Evolutionary conservation across 2,797 vertebrate species (phyloP), one percentile per base, ranked within the genome.

Genomic region (Rhinoraja longicauda): DNA sequence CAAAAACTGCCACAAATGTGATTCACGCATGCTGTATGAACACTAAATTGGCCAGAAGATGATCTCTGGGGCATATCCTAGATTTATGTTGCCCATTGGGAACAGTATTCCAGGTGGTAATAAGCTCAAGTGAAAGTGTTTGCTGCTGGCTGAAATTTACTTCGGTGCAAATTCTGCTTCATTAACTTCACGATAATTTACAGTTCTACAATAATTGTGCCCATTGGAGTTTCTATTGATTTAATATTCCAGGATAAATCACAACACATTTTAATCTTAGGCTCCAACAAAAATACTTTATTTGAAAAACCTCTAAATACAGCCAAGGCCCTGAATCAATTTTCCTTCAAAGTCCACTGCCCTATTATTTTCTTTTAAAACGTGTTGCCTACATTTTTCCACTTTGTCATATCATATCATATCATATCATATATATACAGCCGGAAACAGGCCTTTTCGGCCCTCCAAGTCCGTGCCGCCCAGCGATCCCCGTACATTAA

Each of bases 151-250:
- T 92, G 64, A 92, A 57, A 57, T n/a, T 29, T 70, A 75, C 45
- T 92, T 8, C 53, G 67, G 90, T 92, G 67, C 26, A 92, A 92
- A 17, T 75, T 92, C 39, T 92, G 90, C n/a, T 70, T 92, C 90
- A 75, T 75, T 92, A 72, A 29, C 70, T 75, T 75, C 72, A 39
- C 26, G 7, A 17, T 92, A 75, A 92, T 92, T 91, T 73, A 72
- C 24, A 19, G 90, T 32, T 32, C n/a, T 67, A n/a, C n/a, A n/a
- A n/a, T 88, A 67, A 67, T 67, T 88, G n/a, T 88, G 59, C 67
- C 90, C 67, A 75, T 45, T 75, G 90, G 90, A 92, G 57, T 92
- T 92, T 73, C 8, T 88, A 75, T 75, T 39, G 90, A 73, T 72
- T 88, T 88, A 64, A 17, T 92, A 73, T 53, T 53, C 39, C 36